Evolutionary conservation across 2,888 invertebrate species (phyloP).

Genomic region (Habrosyne pyritoides): DNA sequence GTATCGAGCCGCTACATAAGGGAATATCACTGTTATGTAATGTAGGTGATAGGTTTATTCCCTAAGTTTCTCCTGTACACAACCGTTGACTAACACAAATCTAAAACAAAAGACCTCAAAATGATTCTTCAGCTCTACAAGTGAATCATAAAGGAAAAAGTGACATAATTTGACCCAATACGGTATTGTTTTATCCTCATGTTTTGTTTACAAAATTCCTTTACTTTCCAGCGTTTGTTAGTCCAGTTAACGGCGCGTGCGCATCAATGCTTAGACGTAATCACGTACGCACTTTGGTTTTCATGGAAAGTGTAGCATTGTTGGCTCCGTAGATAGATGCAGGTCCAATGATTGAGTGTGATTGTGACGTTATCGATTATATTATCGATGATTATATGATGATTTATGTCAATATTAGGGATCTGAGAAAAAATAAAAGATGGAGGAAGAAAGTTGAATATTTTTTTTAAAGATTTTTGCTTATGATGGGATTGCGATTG

Average conservation of each 20-base stretch:
- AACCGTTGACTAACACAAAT: not conserved
- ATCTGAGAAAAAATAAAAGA: too few species aligned
- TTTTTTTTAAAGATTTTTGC: too few species aligned
- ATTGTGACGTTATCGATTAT: constrained; percentile 15
- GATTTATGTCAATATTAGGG: too few species aligned
- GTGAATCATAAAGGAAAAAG: not conserved
- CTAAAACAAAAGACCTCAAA: not conserved
- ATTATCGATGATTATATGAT: constrained; percentile 5
- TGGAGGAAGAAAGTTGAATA: too few species aligned
- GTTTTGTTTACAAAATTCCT: not conserved
- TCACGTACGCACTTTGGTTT: constrained; percentile 32
- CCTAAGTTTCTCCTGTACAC: not conserved
- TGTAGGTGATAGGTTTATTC: too few species aligned
- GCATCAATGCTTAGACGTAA: constrained; percentile 19
- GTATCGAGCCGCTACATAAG: too few species aligned
- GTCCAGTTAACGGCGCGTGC: constrained; percentile 30
- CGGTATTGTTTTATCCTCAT: not conserved
- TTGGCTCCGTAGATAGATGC: constrained; percentile 17
- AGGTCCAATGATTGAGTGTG: constrained; percentile 10
- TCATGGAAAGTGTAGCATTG: constrained; percentile 23
- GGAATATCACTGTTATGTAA: too few species aligned
- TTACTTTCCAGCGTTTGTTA: constrained; percentile 22
- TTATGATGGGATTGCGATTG: too few species aligned
- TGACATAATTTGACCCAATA: not conserved
- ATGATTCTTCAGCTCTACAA: not conserved